These are phyloP conservation scores for Glaucopsyche alexis DNA, from an alignment of 2,888 invertebrate genomes.

Conservation along the genomic window DNA sequence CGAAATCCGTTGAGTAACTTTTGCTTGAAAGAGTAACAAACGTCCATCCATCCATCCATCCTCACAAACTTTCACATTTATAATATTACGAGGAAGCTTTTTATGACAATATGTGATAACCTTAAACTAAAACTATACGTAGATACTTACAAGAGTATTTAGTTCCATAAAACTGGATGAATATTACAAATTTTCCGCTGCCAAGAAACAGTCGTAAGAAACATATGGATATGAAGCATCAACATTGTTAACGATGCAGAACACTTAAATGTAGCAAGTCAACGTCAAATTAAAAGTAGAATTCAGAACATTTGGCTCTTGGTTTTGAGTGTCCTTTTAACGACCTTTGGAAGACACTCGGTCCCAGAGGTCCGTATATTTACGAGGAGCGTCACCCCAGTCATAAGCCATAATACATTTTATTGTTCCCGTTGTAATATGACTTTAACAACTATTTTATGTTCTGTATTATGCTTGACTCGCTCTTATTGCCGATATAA, in stretches of 20 bases:
- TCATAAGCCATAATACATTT: conserved; percentile 33
- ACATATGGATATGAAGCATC: not conserved
- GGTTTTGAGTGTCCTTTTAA: conserved; percentile 17
- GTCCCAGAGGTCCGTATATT: conserved; percentile 24
- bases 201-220: conserved; percentile 5
- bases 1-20: too few relatives aligned
- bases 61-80: too few relatives aligned
- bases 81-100: too few relatives aligned
- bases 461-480: conserved; percentile 29
- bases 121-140: too few relatives aligned
- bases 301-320: conserved; percentile 6
- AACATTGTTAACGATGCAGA: not conserved
- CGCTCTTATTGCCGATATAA: conserved; percentile 20
- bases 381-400: conserved; percentile 27
- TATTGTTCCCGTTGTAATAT: conserved; percentile 39
- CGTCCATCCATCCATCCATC: too few relatives aligned
- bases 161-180: not conserved
- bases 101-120: too few relatives aligned
- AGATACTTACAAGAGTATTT: not conserved
- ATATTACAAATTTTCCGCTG: not conserved
- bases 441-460: conserved; percentile 44
- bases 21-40: too few relatives aligned
- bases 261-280: conserved; percentile 13
- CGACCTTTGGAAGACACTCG: conserved; percentile 15
- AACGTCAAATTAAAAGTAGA: conserved; percentile 8